Evolutionary conservation across 2,797 vertebrate species (phyloP).

Genomic region (Notolabrus celidotus): DNA sequence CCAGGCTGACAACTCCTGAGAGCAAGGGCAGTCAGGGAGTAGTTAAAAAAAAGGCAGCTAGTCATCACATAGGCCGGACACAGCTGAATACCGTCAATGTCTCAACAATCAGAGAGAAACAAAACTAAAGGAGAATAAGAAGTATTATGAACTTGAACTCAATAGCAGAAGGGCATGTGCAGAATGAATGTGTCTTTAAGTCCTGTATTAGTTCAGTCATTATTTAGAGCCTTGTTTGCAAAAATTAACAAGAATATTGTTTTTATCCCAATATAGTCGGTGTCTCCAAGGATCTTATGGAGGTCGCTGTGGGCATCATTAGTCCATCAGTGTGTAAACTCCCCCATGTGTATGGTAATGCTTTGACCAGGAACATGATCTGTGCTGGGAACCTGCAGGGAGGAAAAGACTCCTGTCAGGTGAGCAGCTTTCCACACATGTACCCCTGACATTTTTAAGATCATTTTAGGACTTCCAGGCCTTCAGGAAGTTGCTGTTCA

Average conservation of each 20-base stretch:
- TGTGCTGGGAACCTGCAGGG: conserved; percentile 91
- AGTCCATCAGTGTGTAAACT: conserved; percentile 85
- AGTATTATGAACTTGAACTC: not conserved
- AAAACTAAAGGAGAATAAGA: not conserved
- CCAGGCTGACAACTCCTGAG: not conserved
- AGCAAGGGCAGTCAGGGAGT: not conserved
- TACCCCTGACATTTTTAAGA: too few relatives aligned
- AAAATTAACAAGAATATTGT: not conserved
- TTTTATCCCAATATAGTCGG: conserved; percentile 41
- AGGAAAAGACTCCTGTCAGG: conserved; percentile 94
- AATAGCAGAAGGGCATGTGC: not conserved
- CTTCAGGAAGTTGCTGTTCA: too few relatives aligned
- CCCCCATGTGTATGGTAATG: conserved; percentile 81
- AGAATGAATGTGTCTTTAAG: not conserved
- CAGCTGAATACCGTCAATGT: not conserved
- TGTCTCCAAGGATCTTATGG: conserved; percentile 85
- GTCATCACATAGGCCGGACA: not conserved
- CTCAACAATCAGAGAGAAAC: not conserved
- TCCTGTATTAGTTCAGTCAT: too few relatives aligned
- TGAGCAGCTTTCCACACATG: conserved; percentile 54
- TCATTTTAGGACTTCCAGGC: too few relatives aligned
- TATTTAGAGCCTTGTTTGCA: not conserved
- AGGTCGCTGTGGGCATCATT: conserved; percentile 89
- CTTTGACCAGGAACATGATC: conserved; percentile 89
- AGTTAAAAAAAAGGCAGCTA: not conserved